Evolutionary conservation across 2,113 vertebrate genomes (phyloP).

Genomic region (Catagonus wagneri): DNA sequence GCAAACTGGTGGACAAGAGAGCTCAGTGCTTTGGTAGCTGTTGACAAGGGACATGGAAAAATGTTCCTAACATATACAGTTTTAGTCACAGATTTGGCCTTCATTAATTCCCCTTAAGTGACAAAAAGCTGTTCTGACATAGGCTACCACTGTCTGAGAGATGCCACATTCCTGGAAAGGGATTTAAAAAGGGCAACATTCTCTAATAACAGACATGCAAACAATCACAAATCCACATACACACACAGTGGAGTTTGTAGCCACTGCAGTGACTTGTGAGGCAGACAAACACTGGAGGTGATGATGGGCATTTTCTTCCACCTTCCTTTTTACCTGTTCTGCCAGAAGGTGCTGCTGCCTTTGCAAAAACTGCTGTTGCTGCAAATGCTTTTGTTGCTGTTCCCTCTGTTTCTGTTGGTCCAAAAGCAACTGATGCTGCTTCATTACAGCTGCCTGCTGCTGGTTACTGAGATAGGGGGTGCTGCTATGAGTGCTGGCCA

Average conservation of each 20-base stretch:
- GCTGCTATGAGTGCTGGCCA: slow-evolving; percentile 90
- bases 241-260: fast-evolving
- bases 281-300: not conserved
- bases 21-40: not conserved
- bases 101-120: not conserved
- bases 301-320: fast-evolving
- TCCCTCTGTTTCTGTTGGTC: slow-evolving; percentile 90
- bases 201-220: not conserved
- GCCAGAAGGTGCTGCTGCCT: slow-evolving; percentile 94
- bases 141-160: not conserved
- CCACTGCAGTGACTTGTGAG: fast-evolving
- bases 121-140: not conserved
- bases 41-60: not conserved
- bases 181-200: not conserved
- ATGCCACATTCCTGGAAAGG: not conserved
- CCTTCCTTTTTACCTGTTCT: slow-evolving; percentile 91
- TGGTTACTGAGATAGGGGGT: slow-evolving; percentile 91
- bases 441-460: slow-evolving; percentile 92
- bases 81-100: not conserved
- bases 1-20: fast-evolving
- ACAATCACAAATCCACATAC: not conserved
- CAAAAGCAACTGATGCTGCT: slow-evolving; percentile 92
- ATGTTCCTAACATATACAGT: not conserved
- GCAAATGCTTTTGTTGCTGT: slow-evolving; percentile 89
- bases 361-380: slow-evolving; percentile 92